Evolutionary conservation across 2,797 vertebrate genomes (phyloP), one percentile per base, ranked within the genome.

Genomic region (Amazonetta brasiliensis): DNA sequence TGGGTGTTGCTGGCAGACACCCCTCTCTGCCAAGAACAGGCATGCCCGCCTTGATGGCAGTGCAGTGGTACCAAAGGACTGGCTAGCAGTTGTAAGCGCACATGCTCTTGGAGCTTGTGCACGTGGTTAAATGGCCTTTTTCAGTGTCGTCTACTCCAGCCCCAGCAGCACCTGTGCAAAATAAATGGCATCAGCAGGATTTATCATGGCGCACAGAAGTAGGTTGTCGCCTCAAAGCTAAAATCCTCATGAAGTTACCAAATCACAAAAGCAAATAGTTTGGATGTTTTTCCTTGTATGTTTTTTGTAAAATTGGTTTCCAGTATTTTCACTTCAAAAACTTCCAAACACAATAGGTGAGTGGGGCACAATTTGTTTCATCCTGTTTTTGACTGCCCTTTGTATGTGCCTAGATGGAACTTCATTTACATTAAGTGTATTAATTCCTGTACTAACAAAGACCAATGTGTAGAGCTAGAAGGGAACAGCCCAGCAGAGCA

Each of bases 381-480:
- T 22, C 41, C 21, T 15, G 1, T 66, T 44, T 41, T 3, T 26
- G 43, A 10, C 37, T 18, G 66, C 37, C 19, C 35, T 7, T 30
- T n/a, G 48, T 15, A 39, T 0, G 4, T 1, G 0, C 33, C 50
- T 8, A 30, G 33, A 35, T 50, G 15, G 56, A 28, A 35, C 81
- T 78, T 64, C 73, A 11, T 33, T 82, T 55, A 56, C 22, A 37
- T 31, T 30, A 28, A 39, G 15, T 4, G 9, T 19, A 39, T 67
- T 56, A 50, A 89, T 62, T 9, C 14, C 26, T 1, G 3, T 1
- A 43, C 39, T 43, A 62, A 78, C 37, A 64, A 67, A 69, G 28
- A 31, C 23, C 50, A 64, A 9, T 3, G 4, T 37, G n/a, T 7
- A 58, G 25, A 55, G 39, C 56, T 59, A 48, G 11, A 28, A n/a